Conservation (phyloP, 2,888 invertebrate genomes). For the Capitulum mitella region DNA sequence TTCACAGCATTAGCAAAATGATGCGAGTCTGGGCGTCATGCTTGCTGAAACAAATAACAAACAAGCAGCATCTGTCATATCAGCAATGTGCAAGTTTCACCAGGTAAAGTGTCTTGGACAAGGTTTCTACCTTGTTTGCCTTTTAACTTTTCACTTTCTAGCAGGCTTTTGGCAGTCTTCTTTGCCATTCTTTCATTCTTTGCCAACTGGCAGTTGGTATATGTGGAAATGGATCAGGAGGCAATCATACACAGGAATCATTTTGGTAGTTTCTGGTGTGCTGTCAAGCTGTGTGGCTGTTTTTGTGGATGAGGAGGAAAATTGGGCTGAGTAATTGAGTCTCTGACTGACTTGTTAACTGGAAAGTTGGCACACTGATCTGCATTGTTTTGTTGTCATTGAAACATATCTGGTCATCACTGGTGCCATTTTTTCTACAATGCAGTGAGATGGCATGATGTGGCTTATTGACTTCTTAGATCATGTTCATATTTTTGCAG, state of each 20-base stretch:
- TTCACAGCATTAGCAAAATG: background rate
- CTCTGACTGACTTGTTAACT: too few relatives aligned
- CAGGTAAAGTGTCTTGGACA: too few relatives aligned
- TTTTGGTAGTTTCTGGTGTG: too few relatives aligned
- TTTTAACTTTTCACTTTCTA: background rate
- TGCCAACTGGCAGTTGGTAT: background rate
- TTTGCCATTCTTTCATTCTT: background rate
- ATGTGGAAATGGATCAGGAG: background rate
- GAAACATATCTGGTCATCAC: background rate
- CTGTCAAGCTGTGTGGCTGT: too few relatives aligned
- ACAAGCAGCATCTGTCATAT: background rate
- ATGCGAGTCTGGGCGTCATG: background rate
- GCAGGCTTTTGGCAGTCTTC: background rate
- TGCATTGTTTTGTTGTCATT: background rate
- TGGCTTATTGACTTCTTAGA: background rate
- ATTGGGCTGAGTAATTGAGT: too few relatives aligned
- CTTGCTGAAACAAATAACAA: background rate
- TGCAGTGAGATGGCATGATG: background rate
- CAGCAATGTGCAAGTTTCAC: background rate
- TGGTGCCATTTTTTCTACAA: background rate
- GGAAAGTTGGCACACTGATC: too few relatives aligned
- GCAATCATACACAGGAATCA: background rate
- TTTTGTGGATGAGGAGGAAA: too few relatives aligned
- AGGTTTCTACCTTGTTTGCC: too few relatives aligned
- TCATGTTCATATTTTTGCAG: conserved; percentile 50